Percentiles rank a stretch among this genome's conserved stretches.
phyloP scores from a whole-genome alignment of 37 sponge, comb jelly and placozoan species.

The Petrosia ficiformis region DNA sequence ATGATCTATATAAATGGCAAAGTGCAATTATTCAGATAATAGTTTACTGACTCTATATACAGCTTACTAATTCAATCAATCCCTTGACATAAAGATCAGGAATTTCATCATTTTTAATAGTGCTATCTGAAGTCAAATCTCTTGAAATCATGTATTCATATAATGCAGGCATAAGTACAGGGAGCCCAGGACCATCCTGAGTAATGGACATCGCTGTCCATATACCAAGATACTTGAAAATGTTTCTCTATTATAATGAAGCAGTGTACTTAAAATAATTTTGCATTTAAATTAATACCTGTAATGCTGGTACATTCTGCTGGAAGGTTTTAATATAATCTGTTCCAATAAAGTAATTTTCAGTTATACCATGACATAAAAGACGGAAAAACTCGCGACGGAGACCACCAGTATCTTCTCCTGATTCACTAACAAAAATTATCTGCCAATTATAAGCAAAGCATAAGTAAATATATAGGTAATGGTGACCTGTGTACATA shows the following conservation, averaged over 20 bases:
- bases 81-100: slow-evolving; percentile 10
- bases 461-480: background rate
- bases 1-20: slow-evolving; percentile 7
- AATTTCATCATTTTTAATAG: background rate
- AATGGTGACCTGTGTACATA: too few species aligned
- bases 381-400: background rate
- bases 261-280: too few species aligned
- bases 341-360: background rate
- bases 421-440: slow-evolving; percentile 3
- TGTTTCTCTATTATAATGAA: background rate
- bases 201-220: background rate
- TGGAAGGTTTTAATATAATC: background rate
- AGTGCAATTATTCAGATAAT: background rate
- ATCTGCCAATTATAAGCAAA: too few species aligned
- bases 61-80: too few species aligned
- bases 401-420: slow-evolving; percentile 6
- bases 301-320: too few species aligned
- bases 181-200: slow-evolving; percentile 2
- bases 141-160: slow-evolving; percentile 26
- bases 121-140: background rate
- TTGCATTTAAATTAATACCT: too few species aligned
- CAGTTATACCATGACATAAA: background rate
- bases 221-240: background rate
- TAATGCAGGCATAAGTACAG: background rate
- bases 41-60: too few species aligned